Percentiles rank a stretch among this genome's conserved stretches.
Evolutionary conservation across 2,113 vertebrate genomes (phyloP).

Genomic region (human (Homo sapiens)): DNA sequence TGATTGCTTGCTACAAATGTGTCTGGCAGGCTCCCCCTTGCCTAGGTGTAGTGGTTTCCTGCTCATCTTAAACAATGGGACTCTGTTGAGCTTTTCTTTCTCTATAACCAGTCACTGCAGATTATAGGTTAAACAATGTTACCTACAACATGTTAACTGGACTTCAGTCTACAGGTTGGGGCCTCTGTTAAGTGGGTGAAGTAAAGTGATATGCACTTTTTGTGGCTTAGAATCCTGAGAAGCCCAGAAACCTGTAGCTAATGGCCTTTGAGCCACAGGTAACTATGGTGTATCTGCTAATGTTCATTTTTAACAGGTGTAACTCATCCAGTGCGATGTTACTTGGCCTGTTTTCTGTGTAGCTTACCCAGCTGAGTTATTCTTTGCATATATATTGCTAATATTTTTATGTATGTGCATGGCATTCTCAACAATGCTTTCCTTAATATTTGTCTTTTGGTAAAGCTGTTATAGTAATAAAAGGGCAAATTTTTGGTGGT

Average conservation of each 20-base stretch:
- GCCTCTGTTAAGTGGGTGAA: not conserved
- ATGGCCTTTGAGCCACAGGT: not conserved
- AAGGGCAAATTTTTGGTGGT: not conserved
- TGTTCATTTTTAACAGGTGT: not conserved
- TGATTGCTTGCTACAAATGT: not conserved
- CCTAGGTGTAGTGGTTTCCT: not conserved
- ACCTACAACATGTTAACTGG: not conserved
- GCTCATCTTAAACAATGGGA: not conserved
- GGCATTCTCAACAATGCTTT: not conserved
- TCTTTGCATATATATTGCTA: not conserved
- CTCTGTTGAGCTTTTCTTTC: not conserved
- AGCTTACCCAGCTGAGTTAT: not conserved
- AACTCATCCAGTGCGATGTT: not conserved
- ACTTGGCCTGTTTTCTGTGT: not conserved
- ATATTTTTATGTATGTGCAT: not conserved
- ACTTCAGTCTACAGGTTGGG: not conserved
- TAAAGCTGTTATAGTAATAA: not conserved
- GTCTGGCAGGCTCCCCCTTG: not conserved
- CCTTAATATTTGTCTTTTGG: slow-evolving; percentile 25
- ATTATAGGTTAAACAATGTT: not conserved
- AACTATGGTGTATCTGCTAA: not conserved
- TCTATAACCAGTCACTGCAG: not conserved
- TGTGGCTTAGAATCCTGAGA: not conserved
- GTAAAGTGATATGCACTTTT: not conserved
- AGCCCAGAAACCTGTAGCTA: not conserved